A percentile compares a stretch with the other conserved stretches of the same genome.
phyloP scores from a whole-genome alignment of 64 coral and sea anemone genomes.

The Platygyra sinensis region DNA sequence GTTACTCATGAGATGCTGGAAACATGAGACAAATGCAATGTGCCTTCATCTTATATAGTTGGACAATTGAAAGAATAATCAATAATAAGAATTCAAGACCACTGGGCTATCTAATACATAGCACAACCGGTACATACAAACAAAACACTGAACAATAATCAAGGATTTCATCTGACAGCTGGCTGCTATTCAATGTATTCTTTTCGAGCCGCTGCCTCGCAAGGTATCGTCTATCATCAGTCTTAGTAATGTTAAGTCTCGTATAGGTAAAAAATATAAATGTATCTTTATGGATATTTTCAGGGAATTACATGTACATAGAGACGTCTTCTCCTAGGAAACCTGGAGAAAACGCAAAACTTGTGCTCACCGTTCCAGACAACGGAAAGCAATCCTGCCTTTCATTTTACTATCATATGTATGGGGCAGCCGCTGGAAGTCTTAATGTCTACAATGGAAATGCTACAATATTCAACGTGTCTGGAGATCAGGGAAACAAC shows the following conservation, averaged over 20 bases:
- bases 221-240: too few species aligned
- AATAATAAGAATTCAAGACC: too few species aligned
- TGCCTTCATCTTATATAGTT: too few species aligned
- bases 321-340: background rate
- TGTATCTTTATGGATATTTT: background rate
- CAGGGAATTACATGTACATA: background rate
- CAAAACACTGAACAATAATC: too few species aligned
- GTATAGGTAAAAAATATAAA: background rate
- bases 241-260: background rate
- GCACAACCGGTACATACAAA: too few species aligned
- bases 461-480: background rate
- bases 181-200: too few species aligned
- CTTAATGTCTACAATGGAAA: background rate
- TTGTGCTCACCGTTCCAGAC: background rate
- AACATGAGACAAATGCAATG: too few species aligned
- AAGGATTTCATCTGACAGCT: too few species aligned
- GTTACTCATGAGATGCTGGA: too few species aligned
- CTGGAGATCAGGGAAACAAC: background rate
- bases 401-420: slow-evolving; percentile 5
- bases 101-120: too few species aligned
- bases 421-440: background rate
- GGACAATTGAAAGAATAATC: too few species aligned
- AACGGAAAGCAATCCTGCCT: background rate
- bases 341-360: background rate
- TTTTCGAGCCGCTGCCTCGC: too few species aligned